Evolutionary conservation across 2,888 invertebrate species (phyloP).

Genomic region (Troilus luridus): DNA sequence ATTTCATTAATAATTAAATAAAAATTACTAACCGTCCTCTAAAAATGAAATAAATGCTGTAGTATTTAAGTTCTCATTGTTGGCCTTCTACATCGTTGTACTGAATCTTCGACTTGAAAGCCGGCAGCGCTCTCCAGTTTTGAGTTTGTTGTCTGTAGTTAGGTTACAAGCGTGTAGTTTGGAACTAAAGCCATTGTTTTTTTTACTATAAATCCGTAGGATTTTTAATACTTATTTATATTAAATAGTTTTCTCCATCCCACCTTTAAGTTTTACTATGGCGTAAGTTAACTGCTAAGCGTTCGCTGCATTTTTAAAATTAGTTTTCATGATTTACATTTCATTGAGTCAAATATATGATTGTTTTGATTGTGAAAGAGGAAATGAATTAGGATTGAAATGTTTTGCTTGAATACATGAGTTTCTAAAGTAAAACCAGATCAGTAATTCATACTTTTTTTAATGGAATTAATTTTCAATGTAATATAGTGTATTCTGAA

Average conservation of each 20-base stretch:
- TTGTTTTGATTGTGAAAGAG: not conserved
- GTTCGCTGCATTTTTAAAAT: not conserved
- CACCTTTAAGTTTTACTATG: not conserved
- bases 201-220: not conserved
- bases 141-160: slow-evolving; percentile 11
- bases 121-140: not conserved
- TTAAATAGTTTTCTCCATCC: not conserved
- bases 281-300: not conserved
- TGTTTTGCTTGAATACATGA: not conserved
- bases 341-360: not conserved
- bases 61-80: not conserved
- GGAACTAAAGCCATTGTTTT: not conserved
- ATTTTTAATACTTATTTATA: not conserved
- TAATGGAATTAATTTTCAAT: too few relatives aligned
- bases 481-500: too few relatives aligned
- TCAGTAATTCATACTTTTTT: not conserved
- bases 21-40: not conserved
- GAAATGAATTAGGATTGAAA: not conserved
- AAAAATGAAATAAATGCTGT: not conserved
- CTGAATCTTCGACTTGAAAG: not conserved
- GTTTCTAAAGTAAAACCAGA: not conserved
- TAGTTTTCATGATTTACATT: not conserved
- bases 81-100: not conserved
- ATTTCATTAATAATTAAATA: not conserved
- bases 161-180: slow-evolving; percentile 1